phyloP scores from a whole-genome alignment of 2,888 invertebrate genomes.

The Octodonta nipae region DNA sequence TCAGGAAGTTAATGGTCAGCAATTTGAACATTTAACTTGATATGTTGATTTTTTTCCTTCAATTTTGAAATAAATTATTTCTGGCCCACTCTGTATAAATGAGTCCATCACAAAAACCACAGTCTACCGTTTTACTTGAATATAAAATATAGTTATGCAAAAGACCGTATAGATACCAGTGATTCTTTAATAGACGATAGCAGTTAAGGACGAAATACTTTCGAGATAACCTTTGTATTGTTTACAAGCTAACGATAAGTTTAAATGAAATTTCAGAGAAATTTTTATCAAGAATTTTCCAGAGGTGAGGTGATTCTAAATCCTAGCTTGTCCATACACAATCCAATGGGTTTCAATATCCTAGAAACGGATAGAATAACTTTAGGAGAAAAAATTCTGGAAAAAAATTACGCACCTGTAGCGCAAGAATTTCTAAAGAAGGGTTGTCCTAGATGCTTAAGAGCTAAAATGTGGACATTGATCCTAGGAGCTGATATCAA shows the following conservation, averaged over 20 bases:
- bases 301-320: constrained; percentile 67
- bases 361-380: constrained; percentile 56
- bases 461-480: constrained; percentile 75
- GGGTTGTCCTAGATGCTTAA: constrained; percentile 63
- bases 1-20: no score
- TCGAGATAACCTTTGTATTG: no score
- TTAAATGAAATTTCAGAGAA: constrained; percentile 41
- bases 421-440: constrained; percentile 82
- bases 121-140: no score
- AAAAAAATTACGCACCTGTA: constrained; percentile 69
- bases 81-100: no score
- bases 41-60: no score
- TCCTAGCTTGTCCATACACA: constrained; percentile 31
- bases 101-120: no score
- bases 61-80: no score
- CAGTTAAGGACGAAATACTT: no score
- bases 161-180: no score
- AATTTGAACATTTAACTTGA: no score
- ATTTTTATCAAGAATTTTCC: constrained; percentile 57
- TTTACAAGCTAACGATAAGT: constrained; percentile 3
- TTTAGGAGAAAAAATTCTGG: constrained; percentile 65
- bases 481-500: constrained; percentile 70
- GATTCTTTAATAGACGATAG: no score
- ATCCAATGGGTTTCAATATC: constrained; percentile 40
- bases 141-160: no score